Evolutionary conservation across 2,113 vertebrate genomes (phyloP).

Genomic region (Tachycineta bicolor): DNA sequence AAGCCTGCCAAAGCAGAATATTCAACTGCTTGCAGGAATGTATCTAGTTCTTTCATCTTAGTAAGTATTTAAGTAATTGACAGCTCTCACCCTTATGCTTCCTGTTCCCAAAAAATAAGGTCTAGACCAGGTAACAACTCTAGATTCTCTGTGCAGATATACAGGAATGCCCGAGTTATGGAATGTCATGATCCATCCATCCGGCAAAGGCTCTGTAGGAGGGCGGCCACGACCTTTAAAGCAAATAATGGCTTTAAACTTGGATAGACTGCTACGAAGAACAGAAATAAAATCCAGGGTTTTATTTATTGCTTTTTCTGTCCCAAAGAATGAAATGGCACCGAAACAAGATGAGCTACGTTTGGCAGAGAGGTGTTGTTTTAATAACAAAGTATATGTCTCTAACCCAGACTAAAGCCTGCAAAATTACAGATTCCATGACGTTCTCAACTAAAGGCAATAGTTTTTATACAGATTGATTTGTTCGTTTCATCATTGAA

Average conservation of each 20-base stretch:
- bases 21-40: background rate
- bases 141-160: slow-evolving; percentile 97
- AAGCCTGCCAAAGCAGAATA: background rate
- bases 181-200: slow-evolving; percentile 99
- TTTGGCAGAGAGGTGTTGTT: background rate
- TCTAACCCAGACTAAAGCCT: background rate
- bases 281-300: background rate
- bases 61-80: background rate
- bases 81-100: slow-evolving; percentile 91
- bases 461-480: background rate
- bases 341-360: background rate
- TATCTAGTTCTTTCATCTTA: background rate
- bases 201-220: slow-evolving; percentile 95
- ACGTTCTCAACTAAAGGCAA: background rate
- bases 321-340: background rate
- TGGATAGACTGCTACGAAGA: background rate
- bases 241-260: slow-evolving; percentile 23
- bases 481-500: background rate
- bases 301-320: background rate
- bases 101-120: slow-evolving; percentile 98
- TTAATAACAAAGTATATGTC: background rate
- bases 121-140: slow-evolving; percentile 98
- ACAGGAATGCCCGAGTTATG: slow-evolving; percentile 99
- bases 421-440: background rate
- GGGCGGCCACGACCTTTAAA: slow-evolving; percentile 92